These are phyloP conservation scores for Ellobium chinense DNA, from an alignment of 2,888 invertebrate species.

Conservation along the genomic window DNA sequence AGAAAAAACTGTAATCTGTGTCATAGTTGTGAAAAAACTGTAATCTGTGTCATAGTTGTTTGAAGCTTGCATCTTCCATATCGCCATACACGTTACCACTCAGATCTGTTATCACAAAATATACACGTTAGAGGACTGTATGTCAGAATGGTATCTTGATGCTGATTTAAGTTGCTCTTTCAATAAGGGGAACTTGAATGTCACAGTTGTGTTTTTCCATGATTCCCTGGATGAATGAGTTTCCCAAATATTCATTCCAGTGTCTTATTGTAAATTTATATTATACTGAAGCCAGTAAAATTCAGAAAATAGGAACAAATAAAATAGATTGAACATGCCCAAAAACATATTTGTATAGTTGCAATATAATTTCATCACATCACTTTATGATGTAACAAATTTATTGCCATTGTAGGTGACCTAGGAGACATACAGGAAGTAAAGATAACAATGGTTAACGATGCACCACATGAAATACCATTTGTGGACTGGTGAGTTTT, in stretches of 20 bases:
- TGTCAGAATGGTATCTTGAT: too few relatives aligned
- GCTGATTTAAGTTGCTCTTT: too few relatives aligned
- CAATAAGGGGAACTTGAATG: too few relatives aligned
- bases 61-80: too few relatives aligned
- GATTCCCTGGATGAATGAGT: neutral
- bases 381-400: neutral
- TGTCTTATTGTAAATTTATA: too few relatives aligned
- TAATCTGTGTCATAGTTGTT: too few relatives aligned
- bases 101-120: too few relatives aligned
- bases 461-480: conserved; percentile 44
- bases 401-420: neutral
- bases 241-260: neutral
- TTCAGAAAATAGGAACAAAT: neutral
- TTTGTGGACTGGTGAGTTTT: conserved; percentile 36
- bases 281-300: neutral
- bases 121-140: too few relatives aligned
- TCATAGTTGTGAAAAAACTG: too few relatives aligned
- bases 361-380: neutral
- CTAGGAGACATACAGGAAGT: conserved; percentile 34
- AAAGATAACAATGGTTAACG: conserved; percentile 29
- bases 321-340: neutral
- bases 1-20: too few relatives aligned
- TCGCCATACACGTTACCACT: too few relatives aligned
- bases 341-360: neutral
- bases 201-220: too few relatives aligned